Percentiles rank a stretch among this genome's conserved stretches.
Evolutionary conservation across 2,888 invertebrate species (phyloP).

Genomic region (Megamerina dolium): DNA sequence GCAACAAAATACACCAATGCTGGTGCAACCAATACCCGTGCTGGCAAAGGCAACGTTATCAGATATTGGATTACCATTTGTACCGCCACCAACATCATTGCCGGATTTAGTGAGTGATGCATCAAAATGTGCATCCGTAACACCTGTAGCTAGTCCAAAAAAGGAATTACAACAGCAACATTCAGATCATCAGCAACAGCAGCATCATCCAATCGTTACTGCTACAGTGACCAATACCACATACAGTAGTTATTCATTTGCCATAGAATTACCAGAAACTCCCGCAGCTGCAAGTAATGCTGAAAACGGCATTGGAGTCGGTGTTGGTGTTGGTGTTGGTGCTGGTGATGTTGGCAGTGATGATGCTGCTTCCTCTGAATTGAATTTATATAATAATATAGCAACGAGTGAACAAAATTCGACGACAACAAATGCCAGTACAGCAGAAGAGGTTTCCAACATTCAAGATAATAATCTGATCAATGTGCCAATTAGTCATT

Average conservation of each 20-base stretch:
- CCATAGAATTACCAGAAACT: slow-evolving; percentile 43
- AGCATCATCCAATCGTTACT: slow-evolving; percentile 10
- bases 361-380: too few species aligned
- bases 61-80: too few species aligned
- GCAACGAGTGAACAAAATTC: slow-evolving; percentile 5
- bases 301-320: too few species aligned
- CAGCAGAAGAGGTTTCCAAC: slow-evolving; percentile 2
- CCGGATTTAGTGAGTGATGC: slow-evolving; percentile 36
- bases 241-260: slow-evolving; percentile 30
- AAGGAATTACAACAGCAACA: slow-evolving; percentile 7
- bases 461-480: slow-evolving; percentile 1
- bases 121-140: slow-evolving; percentile 6
- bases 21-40: slow-evolving; percentile 22
- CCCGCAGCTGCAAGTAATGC: slow-evolving; percentile 21
- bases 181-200: slow-evolving; percentile 3
- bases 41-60: slow-evolving; percentile 6
- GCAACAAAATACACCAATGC: slow-evolving; percentile 11
- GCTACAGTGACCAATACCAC: slow-evolving; percentile 7
- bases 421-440: slow-evolving; percentile 9
- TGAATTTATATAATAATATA: too few species aligned
- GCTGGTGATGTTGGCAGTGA: too few species aligned
- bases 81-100: slow-evolving; percentile 3
- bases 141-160: slow-evolving; percentile 13
- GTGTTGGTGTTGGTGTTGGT: too few species aligned
- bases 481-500: slow-evolving; percentile 42